Evolutionary conservation across 92 coral and sea anemone genomes (phyloP).

Genomic region (Metridium senile): DNA sequence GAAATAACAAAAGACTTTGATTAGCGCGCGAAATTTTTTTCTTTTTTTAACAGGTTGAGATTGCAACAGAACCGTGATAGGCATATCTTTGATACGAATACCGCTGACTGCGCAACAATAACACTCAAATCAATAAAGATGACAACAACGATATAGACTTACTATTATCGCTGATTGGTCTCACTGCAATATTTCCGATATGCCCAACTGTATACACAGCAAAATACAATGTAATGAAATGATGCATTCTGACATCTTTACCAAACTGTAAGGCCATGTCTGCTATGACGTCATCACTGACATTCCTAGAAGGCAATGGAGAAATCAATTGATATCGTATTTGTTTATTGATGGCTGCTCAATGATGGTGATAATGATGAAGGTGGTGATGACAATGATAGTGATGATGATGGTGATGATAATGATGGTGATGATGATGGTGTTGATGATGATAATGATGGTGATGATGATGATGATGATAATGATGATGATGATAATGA

Average conservation of each 20-base stretch:
- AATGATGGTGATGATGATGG: background rate
- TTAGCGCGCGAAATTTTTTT: no score
- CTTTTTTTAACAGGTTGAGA: no score
- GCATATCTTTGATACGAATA: no score
- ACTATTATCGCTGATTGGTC: constrained; percentile 52
- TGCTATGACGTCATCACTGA: constrained; percentile 29
- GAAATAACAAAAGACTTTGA: no score
- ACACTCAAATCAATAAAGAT: no score
- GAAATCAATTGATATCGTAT: background rate
- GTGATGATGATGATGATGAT: background rate
- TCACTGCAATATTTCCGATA: constrained; percentile 44
- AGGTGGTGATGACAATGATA: background rate
- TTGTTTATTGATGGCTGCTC: background rate
- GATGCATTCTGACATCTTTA: constrained; percentile 49
- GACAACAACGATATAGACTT: constrained; percentile 14
- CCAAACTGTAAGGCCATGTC: constrained; percentile 48
- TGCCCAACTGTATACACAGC: constrained; percentile 47
- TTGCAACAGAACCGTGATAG: no score
- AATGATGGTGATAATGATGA: background rate
- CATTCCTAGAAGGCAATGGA: constrained; percentile 17
- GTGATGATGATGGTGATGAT: background rate
- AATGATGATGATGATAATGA: no score
- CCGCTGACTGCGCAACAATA: no score
- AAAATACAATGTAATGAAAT: constrained; percentile 41
- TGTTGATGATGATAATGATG: background rate